A percentile compares a stretch with the other conserved stretches of the same genome.
phyloP scores from a whole-genome alignment of 2,113 vertebrate species.

The Hippolais icterina region DNA sequence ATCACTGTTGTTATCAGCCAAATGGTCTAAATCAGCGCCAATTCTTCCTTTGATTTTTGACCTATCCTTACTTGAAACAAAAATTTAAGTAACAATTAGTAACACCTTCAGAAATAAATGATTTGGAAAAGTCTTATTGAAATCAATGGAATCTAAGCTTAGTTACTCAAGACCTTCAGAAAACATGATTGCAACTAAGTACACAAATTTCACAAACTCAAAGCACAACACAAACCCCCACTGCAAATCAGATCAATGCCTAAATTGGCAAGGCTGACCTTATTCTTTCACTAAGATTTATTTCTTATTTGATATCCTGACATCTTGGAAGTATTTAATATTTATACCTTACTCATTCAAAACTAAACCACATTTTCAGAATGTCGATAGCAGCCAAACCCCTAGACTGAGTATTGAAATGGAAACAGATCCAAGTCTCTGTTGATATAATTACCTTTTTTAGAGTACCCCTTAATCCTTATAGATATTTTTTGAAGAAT shows the following conservation, averaged over 20 bases:
- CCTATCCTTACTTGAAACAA: not conserved
- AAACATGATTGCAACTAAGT: not conserved
- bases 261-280: not conserved
- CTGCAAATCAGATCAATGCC: not conserved
- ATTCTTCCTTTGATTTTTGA: not conserved
- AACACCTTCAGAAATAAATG: not conserved
- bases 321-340: not conserved
- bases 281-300: not conserved
- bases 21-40: not conserved
- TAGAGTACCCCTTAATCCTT: not conserved
- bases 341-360: not conserved
- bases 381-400: not conserved
- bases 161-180: not conserved
- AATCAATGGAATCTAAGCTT: not conserved
- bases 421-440: not conserved
- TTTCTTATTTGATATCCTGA: not conserved
- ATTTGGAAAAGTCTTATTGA: not conserved
- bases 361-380: not conserved
- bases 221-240: not conserved
- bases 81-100: not conserved
- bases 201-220: not conserved
- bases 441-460: not conserved
- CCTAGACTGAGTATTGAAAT: not conserved
- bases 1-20: not conserved
- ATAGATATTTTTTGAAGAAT: not conserved